These are phyloP conservation scores for Drosophila hydei DNA, from an alignment of 1,140 invertebrate species.

Conservation along the genomic window DNA sequence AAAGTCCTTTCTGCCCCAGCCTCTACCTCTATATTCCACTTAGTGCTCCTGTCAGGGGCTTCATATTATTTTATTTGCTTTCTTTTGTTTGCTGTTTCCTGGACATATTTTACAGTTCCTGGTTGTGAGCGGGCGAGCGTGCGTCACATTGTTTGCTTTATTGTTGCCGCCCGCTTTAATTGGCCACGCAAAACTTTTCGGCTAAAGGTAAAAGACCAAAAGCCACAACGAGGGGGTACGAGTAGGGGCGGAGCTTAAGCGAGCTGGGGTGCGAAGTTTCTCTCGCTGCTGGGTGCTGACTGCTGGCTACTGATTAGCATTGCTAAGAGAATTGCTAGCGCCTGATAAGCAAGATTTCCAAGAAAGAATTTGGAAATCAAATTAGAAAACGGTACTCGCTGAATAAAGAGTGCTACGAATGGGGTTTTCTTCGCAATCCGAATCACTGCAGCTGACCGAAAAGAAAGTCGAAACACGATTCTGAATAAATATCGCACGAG, in stretches of 20 bases:
- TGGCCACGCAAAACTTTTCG: conserved; percentile 14
- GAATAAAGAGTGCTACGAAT: conserved; percentile 15
- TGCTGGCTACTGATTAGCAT: conserved; percentile 35
- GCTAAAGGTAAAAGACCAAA: conserved; percentile 13
- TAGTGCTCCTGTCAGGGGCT: conserved; percentile 5
- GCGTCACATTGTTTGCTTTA: conserved; percentile 9
- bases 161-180: conserved; percentile 28
- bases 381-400: conserved; percentile 37
- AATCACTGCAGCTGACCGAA: background rate
- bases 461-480: conserved; percentile 8
- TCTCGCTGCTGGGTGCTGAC: conserved; percentile 13
- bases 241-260: background rate
- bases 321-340: conserved; percentile 25
- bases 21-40: background rate
- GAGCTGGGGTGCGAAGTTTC: background rate
- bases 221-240: background rate
- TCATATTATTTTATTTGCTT: background rate
- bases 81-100: conserved; percentile 11
- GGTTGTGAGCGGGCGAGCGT: background rate
- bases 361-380: conserved; percentile 38
- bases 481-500: conserved; percentile 2
- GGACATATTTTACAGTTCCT: conserved; percentile 20
- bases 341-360: conserved; percentile 15
- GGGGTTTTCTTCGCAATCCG: background rate
- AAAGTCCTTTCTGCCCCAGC: conserved; percentile 4